Percentiles rank a stretch among this genome's conserved stretches.
Conservation (phyloP, 2,888 invertebrate species). For the Empis livida region DNA sequence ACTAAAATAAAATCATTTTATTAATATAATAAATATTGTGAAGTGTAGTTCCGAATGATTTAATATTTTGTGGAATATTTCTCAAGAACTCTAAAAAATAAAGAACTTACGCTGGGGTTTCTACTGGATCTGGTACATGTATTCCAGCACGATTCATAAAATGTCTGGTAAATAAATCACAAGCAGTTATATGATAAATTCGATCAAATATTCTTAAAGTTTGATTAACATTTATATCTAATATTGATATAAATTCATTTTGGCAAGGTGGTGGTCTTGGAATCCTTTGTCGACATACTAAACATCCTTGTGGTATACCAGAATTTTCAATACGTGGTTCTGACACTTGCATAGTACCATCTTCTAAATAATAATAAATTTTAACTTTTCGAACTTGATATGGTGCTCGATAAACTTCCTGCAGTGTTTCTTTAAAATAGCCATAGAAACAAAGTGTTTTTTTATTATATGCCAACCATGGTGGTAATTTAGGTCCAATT, state of each 20-base stretch:
- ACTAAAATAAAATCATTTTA: constrained; percentile 11
- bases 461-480: constrained; percentile 82
- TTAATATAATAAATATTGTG: not conserved
- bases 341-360: constrained; percentile 77
- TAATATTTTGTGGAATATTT: too few relatives aligned
- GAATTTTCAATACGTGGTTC: constrained; percentile 75
- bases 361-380: constrained; percentile 78
- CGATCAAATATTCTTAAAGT: constrained; percentile 72
- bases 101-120: constrained; percentile 38
- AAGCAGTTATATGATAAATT: constrained; percentile 66
- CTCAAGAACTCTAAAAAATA: not conserved
- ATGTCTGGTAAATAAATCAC: constrained; percentile 75
- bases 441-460: constrained; percentile 46
- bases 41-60: too few relatives aligned
- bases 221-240: constrained; percentile 75
- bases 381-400: constrained; percentile 66
- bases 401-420: constrained; percentile 52
- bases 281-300: constrained; percentile 72
- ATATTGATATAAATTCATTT: constrained; percentile 65
- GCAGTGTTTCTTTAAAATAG: constrained; percentile 44
- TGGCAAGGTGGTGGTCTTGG: constrained; percentile 60
- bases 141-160: constrained; percentile 79
- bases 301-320: constrained; percentile 70
- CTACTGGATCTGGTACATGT: constrained; percentile 57
- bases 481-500: constrained; percentile 59